phyloP scores from a whole-genome alignment of 2,113 vertebrate genomes.

The Podilymbus podiceps region DNA sequence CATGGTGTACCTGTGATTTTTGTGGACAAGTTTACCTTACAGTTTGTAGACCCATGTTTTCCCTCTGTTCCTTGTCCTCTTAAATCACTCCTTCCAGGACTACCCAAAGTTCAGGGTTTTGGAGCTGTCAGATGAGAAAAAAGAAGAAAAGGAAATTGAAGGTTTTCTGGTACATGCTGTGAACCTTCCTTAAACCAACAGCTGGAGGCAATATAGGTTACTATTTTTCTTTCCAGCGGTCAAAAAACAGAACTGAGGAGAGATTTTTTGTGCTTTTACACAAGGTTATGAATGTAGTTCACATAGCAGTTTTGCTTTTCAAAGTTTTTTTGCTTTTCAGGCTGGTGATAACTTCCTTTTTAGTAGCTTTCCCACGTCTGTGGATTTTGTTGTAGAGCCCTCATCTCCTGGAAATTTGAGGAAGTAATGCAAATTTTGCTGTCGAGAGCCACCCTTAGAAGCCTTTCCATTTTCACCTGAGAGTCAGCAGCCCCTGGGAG shows the following conservation, averaged over 20 bases:
- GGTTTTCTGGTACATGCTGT: not conserved
- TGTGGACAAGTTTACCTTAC: not conserved
- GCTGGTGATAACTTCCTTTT: not conserved
- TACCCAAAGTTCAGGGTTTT: not conserved
- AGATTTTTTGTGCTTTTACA: not conserved
- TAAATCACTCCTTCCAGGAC: not conserved
- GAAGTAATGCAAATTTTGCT: not conserved
- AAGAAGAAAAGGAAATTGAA: not conserved
- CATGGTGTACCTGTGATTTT: not conserved
- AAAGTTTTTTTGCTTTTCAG: not conserved
- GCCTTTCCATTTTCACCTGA: not conserved
- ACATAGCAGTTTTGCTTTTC: not conserved
- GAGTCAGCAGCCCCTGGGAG: not conserved
- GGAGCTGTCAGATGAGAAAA: not conserved
- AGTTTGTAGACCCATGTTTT: not conserved
- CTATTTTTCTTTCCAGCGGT: not conserved
- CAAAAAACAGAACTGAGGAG: not conserved
- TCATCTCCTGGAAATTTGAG: not conserved
- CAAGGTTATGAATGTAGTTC: not conserved
- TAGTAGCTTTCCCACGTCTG: not conserved
- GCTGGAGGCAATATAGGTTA: not conserved
- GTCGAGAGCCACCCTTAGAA: not conserved
- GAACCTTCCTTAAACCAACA: not conserved
- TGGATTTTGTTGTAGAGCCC: not conserved
- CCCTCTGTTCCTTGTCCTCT: not conserved